A percentile compares a stretch with the other conserved stretches of the same genome.
Evolutionary conservation across 2,888 invertebrate genomes (phyloP).

Genomic region (Ophion slaviceki): DNA sequence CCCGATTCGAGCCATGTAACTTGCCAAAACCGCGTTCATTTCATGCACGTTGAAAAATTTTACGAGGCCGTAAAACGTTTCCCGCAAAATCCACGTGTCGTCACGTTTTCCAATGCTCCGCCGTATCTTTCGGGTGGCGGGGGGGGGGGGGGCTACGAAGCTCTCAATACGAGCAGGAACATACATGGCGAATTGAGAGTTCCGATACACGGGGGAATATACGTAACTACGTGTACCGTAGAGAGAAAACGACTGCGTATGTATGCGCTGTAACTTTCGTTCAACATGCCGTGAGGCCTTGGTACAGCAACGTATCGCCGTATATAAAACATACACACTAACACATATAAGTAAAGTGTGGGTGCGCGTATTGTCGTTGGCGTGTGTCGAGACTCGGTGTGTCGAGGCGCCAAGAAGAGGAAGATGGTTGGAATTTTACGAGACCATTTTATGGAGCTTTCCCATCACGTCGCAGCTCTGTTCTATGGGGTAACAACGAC

Average conservation of each 20-base stretch:
- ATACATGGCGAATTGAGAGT: slow-evolving; percentile 52
- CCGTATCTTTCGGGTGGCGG: slow-evolving; percentile 11
- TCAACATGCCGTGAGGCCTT: slow-evolving; percentile 22
- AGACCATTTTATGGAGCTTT: slow-evolving; percentile 62
- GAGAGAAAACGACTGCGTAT: slow-evolving; percentile 13
- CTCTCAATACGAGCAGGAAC: slow-evolving; percentile 24
- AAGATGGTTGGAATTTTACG: slow-evolving; percentile 64
- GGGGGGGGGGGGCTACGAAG: not conserved
- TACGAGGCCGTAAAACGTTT: slow-evolving; percentile 45
- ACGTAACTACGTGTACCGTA: slow-evolving; percentile 15
- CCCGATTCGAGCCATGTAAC: slow-evolving; percentile 2
- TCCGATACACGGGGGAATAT: slow-evolving; percentile 46
- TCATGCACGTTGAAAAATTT: slow-evolving; percentile 40
- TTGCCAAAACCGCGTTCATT: slow-evolving; percentile 21
- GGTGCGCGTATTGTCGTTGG: not conserved
- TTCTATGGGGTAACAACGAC: slow-evolving; percentile 61
- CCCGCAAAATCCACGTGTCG: slow-evolving; percentile 51
- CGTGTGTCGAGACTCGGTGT: slow-evolving; percentile 19
- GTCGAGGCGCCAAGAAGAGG: slow-evolving; percentile 19
- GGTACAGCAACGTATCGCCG: slow-evolving; percentile 3
- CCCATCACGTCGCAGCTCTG: slow-evolving; percentile 53
- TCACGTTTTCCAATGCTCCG: slow-evolving; percentile 34
- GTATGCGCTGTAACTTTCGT: slow-evolving; percentile 36
- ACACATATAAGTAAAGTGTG: not conserved
- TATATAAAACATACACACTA: slow-evolving; percentile 13